Base-by-base conservation (phyloP, 2,888 invertebrate species). In the Epistrophe eligans region DNA sequence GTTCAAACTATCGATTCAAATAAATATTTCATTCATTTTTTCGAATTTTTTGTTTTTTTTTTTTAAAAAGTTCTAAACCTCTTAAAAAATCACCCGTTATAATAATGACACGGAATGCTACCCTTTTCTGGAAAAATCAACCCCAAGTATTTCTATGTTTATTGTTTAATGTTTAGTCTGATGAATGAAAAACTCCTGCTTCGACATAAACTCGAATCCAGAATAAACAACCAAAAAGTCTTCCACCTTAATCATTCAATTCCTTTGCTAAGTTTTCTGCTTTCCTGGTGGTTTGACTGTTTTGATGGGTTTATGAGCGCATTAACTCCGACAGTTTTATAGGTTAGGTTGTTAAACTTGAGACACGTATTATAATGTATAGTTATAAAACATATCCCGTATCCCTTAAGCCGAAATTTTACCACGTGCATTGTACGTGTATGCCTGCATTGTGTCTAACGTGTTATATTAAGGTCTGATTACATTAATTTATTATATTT, bases 241-340 rank as follows among this genome's bases (percentile, higher is more conserved):
- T 1, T 19, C 48, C 2, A 32, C 9, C 8, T 4, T n/a, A 9
- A 9, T 43, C 3, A 1, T 10, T 48, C 6, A 32, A 52, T n/a
- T 40, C 17, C 40, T 40, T 28, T 70, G 40, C 70, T 70, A n/a
- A 70, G 2, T 17, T 70, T 13, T 55, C 66, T 77, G 76, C 24
- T 77, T 19, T 9, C 76, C 66, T 77, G 66, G 13, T 77, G 19
- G n/a, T 67, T 35, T 58, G 57, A 57, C 57, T 66, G 32, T 55
- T 77, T 67, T 77, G 76, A 77, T 66, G 76, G 76, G 66, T 77
- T 77, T 77, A 74, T 74, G 74, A 74, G 74, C 64, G 52, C 52
- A 64, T 74, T 74, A 64, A 77, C 66, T 66, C 55, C 55, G 76
- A 77, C 76, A 77, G 76, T 77, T 76, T 76, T 45, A 77, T 77